These are phyloP conservation scores for Eulacestoma nigropectus DNA, from an alignment of 2,113 vertebrate species.

Conservation along the genomic window DNA sequence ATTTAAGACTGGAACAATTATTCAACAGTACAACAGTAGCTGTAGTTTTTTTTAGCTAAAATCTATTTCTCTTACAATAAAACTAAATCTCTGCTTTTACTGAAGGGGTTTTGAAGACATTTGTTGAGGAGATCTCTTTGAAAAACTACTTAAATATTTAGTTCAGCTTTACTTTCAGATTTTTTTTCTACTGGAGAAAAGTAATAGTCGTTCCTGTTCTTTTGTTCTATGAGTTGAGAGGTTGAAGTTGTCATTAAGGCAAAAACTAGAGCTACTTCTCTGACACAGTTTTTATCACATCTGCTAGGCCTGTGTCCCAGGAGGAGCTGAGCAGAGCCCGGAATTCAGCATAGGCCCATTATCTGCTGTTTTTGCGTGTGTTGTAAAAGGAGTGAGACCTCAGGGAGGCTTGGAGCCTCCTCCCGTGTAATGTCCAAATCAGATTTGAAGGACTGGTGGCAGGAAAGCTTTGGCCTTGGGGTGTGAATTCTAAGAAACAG, in stretches of 20 bases:
- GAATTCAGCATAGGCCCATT: slow-evolving; percentile 79
- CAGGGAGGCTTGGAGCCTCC: slow-evolving; percentile 75
- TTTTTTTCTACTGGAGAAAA: slow-evolving; percentile 39
- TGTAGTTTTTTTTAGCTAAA: background rate
- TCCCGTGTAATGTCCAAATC: slow-evolving; percentile 76
- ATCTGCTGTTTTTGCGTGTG: slow-evolving; percentile 69
- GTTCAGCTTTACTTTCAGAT: slow-evolving; percentile 39
- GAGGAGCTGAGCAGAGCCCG: slow-evolving; percentile 67
- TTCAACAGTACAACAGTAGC: background rate
- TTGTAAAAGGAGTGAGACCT: slow-evolving; percentile 73
- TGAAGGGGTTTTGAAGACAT: background rate
- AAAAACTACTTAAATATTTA: slow-evolving; percentile 59
- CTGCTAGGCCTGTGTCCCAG: slow-evolving; percentile 76
- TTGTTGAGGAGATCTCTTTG: slow-evolving; percentile 27
- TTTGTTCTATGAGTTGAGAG: slow-evolving; percentile 75
- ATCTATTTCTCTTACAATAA: background rate
- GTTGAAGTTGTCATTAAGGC: slow-evolving; percentile 80
- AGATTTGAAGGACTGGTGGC: slow-evolving; percentile 78
- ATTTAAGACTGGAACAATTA: background rate
- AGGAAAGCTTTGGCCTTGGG: slow-evolving; percentile 80
- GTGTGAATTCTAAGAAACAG: slow-evolving; percentile 76
- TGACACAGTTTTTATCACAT: slow-evolving; percentile 78
- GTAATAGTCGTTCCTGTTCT: slow-evolving; percentile 59
- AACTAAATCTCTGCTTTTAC: background rate
- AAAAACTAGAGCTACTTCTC: slow-evolving; percentile 74